Evolutionary conservation across 2,113 vertebrate genomes (phyloP), one percentile per base, ranked within the genome.

Genomic region (Amphiprion ocellaris): DNA sequence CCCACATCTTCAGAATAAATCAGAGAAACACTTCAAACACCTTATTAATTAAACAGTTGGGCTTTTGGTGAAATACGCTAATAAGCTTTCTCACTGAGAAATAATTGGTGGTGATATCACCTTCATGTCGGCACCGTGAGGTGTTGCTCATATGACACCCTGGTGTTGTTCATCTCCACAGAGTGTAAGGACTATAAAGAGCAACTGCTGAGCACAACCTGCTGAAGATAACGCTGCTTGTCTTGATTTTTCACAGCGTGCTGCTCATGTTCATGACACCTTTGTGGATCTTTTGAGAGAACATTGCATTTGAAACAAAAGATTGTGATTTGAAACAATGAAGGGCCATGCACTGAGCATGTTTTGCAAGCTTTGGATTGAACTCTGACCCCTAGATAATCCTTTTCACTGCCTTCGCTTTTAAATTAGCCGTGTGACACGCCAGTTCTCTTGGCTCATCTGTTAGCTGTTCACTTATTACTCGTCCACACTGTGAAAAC

Each of bases 361-460:
- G 85, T 88, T 87, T 91, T 93, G 84, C 89, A 90, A 95, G 90
- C 81, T 93, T 89, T 11, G 82, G 87, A 87, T 87, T 86, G 86
- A 90, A 88, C 94, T 91, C 64, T 94, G 93, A 95, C 92, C 93
- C 69, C 66, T 24, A 86, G 79, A 66, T 94, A 96, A 95, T 92
- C 89, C 86, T 90, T 95, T 91, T 92, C 81, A 88, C 92, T 90
- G 80, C 87, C 90, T 92, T 86, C 52, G 79, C 81, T 81, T 93
- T 89, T 91, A 94, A 94, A 95, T 95, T 92, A 95, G 93, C 92
- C 64, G 81, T 92, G 81, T 94, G 89, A 94, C 85, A 91, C 82
- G 76, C 90, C 90, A 79, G n/a, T 5, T 74, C 85, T 80, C 80
- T 82, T 73, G 0, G 4, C 89, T 92, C 82, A 84, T 91, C 50